A percentile compares a stretch with the other conserved stretches of the same genome.
Evolutionary conservation across 1,140 invertebrate species (phyloP).

Genomic region (Ditylenchus dipsaci): DNA sequence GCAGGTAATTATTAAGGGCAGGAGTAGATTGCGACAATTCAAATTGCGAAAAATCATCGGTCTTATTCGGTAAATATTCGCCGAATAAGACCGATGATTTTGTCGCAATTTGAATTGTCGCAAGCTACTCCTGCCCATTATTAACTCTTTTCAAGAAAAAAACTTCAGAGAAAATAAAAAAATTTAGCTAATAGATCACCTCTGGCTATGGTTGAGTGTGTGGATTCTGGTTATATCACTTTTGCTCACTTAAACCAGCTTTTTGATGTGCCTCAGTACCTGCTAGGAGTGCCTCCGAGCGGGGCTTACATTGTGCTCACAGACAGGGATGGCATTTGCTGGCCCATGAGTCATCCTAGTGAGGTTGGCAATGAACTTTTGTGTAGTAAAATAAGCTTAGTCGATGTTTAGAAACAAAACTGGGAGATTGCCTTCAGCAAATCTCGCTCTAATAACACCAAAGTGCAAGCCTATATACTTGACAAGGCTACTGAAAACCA

Average conservation of each 20-base stretch:
- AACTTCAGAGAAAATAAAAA: no score
- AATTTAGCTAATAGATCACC: neutral
- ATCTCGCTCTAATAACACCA: neutral
- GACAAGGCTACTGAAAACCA: neutral
- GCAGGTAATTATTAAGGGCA: no score
- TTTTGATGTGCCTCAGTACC: neutral
- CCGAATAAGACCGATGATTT: no score
- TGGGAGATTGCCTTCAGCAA: neutral
- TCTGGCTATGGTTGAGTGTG: neutral
- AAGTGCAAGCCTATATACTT: no score
- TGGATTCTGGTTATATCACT: neutral
- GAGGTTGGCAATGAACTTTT: neutral
- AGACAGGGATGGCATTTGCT: neutral
- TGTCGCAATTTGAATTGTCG: no score
- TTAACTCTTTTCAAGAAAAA: no score
- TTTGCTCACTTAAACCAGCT: neutral
- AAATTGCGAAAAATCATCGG: no score
- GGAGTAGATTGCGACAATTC: no score
- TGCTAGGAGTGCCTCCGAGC: neutral
- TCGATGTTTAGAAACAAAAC: neutral
- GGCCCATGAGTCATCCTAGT: slow-evolving; percentile 1
- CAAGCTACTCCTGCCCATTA: no score
- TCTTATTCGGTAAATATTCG: no score
- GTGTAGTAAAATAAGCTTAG: neutral
- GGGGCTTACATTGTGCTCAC: neutral